These are phyloP conservation scores for Gorsachius goisagi DNA, from an alignment of 2,113 vertebrate genomes.

Conservation along the genomic window DNA sequence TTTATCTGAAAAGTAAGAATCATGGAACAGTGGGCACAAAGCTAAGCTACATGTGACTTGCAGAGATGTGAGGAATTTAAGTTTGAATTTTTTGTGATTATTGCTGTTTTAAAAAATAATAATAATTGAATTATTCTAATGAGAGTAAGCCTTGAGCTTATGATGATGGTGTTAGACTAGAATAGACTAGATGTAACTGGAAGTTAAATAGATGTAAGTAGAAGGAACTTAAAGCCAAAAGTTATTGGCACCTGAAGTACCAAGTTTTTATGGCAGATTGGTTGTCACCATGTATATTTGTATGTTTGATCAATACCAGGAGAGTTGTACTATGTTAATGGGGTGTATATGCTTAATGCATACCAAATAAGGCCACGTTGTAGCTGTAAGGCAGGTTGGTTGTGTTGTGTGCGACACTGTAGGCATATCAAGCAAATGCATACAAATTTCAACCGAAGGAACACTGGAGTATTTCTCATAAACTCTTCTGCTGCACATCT, in stretches of 20 bases:
- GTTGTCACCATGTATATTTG: neutral
- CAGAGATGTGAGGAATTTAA: neutral
- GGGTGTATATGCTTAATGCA: neutral
- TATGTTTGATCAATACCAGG: neutral
- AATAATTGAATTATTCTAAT: neutral
- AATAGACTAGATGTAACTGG: neutral
- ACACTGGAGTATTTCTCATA: neutral
- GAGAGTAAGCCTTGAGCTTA: neutral
- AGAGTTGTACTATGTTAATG: neutral
- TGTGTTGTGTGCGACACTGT: neutral
- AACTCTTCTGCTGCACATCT: too few relatives aligned
- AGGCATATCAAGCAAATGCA: neutral
- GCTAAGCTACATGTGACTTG: neutral
- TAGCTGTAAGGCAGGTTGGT: neutral
- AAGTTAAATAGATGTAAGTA: neutral
- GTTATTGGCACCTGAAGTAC: neutral
- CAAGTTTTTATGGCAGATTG: neutral
- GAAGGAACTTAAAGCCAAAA: neutral
- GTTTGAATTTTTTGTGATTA: neutral
- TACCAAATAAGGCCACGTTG: neutral
- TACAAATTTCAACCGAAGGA: neutral
- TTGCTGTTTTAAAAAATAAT: neutral
- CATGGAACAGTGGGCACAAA: fast-evolving
- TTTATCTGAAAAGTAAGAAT: neutral
- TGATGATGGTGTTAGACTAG: neutral